A percentile compares a stretch with the other conserved stretches of the same genome.
These are phyloP conservation scores for Sylvia atricapilla DNA, from an alignment of 2,113 vertebrate species.

Conservation along the genomic window DNA sequence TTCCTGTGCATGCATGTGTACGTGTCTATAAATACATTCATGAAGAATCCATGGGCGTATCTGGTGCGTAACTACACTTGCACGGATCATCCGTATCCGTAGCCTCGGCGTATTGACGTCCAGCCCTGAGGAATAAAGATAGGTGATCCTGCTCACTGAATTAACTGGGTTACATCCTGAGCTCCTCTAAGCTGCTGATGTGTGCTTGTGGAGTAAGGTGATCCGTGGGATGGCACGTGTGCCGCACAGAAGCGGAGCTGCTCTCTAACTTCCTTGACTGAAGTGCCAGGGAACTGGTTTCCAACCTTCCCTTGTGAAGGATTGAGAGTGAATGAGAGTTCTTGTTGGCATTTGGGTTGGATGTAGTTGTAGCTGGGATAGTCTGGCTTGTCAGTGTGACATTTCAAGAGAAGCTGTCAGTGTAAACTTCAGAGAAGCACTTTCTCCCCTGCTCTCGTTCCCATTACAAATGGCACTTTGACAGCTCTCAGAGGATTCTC, in stretches of 20 bases:
- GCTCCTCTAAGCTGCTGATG: background rate
- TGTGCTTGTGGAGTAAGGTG: background rate
- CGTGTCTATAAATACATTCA: background rate
- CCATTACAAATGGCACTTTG: background rate
- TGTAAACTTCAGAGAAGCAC: background rate
- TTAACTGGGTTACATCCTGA: background rate
- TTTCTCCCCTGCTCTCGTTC: background rate
- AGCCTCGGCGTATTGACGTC: background rate
- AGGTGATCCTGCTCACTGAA: background rate
- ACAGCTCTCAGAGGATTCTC: background rate
- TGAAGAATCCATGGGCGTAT: rapidly evolving
- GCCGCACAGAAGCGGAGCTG: rapidly evolving
- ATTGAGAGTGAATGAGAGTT: background rate
- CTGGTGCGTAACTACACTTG: background rate
- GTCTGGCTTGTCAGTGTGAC: background rate
- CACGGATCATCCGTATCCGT: rapidly evolving
- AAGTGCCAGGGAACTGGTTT: background rate
- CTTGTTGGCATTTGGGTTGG: background rate
- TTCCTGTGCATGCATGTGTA: background rate
- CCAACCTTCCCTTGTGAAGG: background rate
- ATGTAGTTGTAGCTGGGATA: background rate
- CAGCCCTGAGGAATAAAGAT: background rate
- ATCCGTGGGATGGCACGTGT: background rate
- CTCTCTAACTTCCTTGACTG: background rate
- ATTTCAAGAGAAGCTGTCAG: background rate